Conservation (phyloP, 1,140 invertebrate species). For the Cyrtorhinus lividipennis region DNA sequence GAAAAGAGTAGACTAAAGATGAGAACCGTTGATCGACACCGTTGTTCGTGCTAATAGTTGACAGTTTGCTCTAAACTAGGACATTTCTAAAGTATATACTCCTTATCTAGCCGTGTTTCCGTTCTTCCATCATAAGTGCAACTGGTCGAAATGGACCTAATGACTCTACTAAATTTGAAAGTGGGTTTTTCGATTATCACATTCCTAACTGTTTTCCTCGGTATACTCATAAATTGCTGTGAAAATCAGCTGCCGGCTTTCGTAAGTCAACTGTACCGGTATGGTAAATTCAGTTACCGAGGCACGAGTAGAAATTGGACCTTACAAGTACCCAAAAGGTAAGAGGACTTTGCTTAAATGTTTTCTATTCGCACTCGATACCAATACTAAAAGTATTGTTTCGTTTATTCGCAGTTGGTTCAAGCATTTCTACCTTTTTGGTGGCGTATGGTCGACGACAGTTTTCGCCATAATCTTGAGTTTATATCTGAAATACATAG, state of each 20-base stretch:
- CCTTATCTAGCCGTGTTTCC: too few species aligned
- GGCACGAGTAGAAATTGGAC: constrained; percentile 32
- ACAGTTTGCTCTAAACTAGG: too few species aligned
- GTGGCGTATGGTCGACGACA: constrained; percentile 36
- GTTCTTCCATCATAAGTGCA: too few species aligned
- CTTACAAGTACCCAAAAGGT: constrained; percentile 52
- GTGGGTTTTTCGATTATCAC: constrained; percentile 31
- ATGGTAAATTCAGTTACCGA: constrained; percentile 49
- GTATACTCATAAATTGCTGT: constrained; percentile 41
- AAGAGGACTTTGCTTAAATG: not conserved
- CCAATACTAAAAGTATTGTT: not conserved
- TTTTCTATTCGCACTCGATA: constrained; percentile 4
- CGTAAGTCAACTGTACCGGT: constrained; percentile 43
- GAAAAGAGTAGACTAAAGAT: too few species aligned
- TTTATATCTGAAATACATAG: constrained; percentile 34
- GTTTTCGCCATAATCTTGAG: constrained; percentile 34
- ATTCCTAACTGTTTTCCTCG: constrained; percentile 35
- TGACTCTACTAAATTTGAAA: too few species aligned
- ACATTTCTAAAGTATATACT: too few species aligned
- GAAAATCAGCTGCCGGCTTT: constrained; percentile 45
- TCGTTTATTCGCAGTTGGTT: constrained; percentile 41
- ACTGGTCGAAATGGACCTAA: too few species aligned
- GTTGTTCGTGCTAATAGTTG: too few species aligned
- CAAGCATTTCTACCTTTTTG: constrained; percentile 55
- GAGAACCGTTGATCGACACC: too few species aligned